Conservation (phyloP, 2,113 vertebrate species). For the Butorides virescens region DNA sequence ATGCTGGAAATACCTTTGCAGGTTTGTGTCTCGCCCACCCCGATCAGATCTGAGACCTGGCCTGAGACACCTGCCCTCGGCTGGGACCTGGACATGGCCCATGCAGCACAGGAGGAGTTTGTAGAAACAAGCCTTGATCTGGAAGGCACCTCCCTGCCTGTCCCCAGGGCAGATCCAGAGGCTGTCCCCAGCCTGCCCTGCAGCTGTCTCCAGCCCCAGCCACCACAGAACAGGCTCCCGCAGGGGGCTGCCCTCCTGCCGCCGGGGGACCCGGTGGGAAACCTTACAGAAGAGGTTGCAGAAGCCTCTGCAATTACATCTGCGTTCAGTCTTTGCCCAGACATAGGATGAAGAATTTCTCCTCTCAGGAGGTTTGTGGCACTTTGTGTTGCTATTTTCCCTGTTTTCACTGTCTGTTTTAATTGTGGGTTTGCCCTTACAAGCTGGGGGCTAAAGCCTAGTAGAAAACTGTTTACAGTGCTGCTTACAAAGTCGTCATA, state of each 20-base stretch:
- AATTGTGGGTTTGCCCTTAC: conserved; percentile 10
- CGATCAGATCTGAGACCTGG: background rate
- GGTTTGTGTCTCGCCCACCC: background rate
- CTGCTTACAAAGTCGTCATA: background rate
- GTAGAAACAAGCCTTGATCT: background rate
- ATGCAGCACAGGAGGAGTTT: background rate
- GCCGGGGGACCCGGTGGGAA: background rate
- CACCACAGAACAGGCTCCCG: background rate
- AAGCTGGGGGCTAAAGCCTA: background rate
- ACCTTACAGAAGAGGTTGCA: background rate
- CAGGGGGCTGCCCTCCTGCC: background rate
- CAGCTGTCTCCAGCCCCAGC: background rate
- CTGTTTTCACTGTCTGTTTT: background rate
- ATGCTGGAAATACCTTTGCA: background rate
- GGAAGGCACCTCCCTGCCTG: background rate
- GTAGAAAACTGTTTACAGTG: background rate
- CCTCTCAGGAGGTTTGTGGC: conserved; percentile 4
- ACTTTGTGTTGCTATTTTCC: conserved; percentile 10
- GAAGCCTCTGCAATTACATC: background rate
- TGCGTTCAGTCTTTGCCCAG: background rate
- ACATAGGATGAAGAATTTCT: conserved; percentile 12
- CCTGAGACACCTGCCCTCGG: rapidly evolving
- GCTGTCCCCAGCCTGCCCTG: background rate
- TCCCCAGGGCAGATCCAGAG: background rate
- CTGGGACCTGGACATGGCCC: background rate